Evolutionary conservation across 1,140 invertebrate genomes (phyloP).

Genomic region (Diorhabda elongata): DNA sequence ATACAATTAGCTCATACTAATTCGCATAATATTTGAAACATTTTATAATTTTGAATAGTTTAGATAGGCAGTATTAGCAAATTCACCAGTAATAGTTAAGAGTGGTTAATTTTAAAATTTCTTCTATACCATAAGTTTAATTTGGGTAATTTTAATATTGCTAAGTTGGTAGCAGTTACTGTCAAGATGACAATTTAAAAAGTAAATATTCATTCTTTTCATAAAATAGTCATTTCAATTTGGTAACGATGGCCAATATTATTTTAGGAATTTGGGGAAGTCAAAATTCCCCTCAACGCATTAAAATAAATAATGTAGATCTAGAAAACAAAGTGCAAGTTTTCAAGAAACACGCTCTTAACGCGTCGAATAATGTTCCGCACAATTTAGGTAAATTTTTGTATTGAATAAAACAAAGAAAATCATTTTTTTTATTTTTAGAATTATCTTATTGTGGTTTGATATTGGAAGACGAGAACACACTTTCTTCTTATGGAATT

Average conservation of each 20-base stretch:
- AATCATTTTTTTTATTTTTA: conserved; percentile 33
- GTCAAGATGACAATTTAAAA: too few relatives aligned
- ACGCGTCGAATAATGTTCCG: conserved; percentile 47
- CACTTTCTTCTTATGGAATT: conserved; percentile 50
- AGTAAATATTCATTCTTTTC: too few relatives aligned
- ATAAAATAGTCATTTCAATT: not conserved
- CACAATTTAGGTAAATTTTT: conserved; percentile 43
- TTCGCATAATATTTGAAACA: too few relatives aligned
- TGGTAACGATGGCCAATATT: conserved; percentile 22
- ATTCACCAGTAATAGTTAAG: too few relatives aligned
- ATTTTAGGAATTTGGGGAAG: conserved; percentile 28
- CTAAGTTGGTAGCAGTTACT: too few relatives aligned
- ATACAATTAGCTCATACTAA: too few relatives aligned
- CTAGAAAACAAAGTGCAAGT: conserved; percentile 52
- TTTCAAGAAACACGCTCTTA: conserved; percentile 48
- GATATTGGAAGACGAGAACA: conserved; percentile 51
- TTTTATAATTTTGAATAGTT: too few relatives aligned
- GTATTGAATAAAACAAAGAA: not conserved
- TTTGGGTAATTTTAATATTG: too few relatives aligned
- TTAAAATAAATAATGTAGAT: conserved; percentile 51
- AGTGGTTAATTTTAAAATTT: too few relatives aligned
- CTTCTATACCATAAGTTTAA: too few relatives aligned
- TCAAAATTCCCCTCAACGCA: conserved; percentile 41
- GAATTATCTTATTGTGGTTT: conserved; percentile 55
- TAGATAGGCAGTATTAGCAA: too few relatives aligned